phyloP scores from a whole-genome alignment of 1,140 invertebrate species.

The Sycophaga agraensis region DNA sequence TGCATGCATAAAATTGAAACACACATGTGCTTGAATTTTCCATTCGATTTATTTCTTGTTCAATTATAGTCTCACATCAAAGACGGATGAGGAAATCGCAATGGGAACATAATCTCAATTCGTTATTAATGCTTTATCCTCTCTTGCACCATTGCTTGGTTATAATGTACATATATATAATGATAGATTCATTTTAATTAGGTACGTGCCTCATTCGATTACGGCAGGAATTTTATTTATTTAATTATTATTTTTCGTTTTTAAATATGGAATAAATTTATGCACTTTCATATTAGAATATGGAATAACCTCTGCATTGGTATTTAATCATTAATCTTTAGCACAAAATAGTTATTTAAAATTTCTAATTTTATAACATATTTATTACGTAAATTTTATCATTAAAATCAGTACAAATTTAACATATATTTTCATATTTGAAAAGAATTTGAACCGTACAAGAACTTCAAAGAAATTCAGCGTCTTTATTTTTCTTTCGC shows the following conservation, averaged over 20 bases:
- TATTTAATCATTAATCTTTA: conserved; percentile 10
- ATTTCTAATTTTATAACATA: conserved; percentile 26
- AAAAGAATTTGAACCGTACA: conserved; percentile 7
- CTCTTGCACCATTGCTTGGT: background rate
- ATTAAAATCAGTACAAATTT: conserved; percentile 21
- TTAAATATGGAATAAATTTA: conserved; percentile 25
- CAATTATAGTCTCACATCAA: background rate
- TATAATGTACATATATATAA: conserved; percentile 1
- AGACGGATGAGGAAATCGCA: background rate
- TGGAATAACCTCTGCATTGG: conserved; percentile 15
- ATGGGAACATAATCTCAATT: background rate
- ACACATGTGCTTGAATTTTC: background rate
- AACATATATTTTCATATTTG: conserved; percentile 15
- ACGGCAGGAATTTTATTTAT: conserved; percentile 18
- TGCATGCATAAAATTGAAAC: background rate
- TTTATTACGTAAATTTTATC: conserved; percentile 20
- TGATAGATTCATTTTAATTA: conserved; percentile 13
- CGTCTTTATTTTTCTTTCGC: background rate
- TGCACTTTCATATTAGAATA: conserved; percentile 16
- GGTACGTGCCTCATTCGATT: background rate
- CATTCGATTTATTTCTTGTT: background rate
- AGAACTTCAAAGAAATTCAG: conserved; percentile 10
- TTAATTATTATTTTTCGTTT: conserved; percentile 2
- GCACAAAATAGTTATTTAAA: conserved; percentile 26
- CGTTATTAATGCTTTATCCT: background rate